These are phyloP conservation scores for Heliconius charithonia DNA, from an alignment of 2,888 invertebrate species.

Conservation along the genomic window DNA sequence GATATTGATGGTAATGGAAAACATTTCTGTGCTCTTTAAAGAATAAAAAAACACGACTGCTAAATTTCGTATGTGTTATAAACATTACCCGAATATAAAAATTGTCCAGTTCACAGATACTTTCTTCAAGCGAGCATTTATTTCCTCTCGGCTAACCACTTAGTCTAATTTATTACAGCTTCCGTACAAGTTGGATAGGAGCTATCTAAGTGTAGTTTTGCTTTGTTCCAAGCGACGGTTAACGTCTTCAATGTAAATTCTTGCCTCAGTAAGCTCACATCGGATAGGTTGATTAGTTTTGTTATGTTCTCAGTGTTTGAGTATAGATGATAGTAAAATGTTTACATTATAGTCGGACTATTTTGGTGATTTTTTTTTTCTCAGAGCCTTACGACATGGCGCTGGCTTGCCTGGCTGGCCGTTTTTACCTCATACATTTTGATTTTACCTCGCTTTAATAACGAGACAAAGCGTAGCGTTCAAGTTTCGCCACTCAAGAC, in stretches of 20 bases:
- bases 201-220: slow-evolving; percentile 39
- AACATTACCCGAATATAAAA: background rate
- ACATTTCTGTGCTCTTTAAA: too few species aligned
- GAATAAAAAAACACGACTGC: too few species aligned
- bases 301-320: background rate
- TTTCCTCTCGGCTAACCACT: slow-evolving; percentile 51
- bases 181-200: slow-evolving; percentile 32
- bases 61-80: too few species aligned
- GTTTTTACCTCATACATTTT: too few species aligned
- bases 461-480: too few species aligned
- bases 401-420: too few species aligned
- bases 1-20: too few species aligned
- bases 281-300: slow-evolving; percentile 17
- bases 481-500: too few species aligned
- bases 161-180: slow-evolving; percentile 55
- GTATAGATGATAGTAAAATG: background rate
- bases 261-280: slow-evolving; percentile 12
- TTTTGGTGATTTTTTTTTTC: too few species aligned
- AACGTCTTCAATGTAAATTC: slow-evolving; percentile 26
- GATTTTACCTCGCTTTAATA: too few species aligned
- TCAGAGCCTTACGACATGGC: too few species aligned
- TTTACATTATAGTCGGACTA: too few species aligned
- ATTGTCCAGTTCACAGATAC: slow-evolving; percentile 43
- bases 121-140: slow-evolving; percentile 59
- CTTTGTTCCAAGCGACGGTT: slow-evolving; percentile 20